phyloP scores from a whole-genome alignment of 2,888 invertebrate species.

The Netelia inedita region DNA sequence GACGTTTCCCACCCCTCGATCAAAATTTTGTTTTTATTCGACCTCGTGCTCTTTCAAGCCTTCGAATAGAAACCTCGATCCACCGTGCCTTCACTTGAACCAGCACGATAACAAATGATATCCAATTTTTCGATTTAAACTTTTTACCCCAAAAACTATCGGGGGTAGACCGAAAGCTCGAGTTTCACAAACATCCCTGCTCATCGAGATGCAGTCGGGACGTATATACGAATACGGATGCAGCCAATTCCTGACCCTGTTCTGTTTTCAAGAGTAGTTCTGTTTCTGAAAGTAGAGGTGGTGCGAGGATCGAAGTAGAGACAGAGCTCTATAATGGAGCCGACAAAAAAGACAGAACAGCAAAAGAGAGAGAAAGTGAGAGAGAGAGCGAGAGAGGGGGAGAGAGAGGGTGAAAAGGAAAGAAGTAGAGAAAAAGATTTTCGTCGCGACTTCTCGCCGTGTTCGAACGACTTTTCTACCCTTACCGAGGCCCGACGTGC shows the following conservation, averaged over 20 bases:
- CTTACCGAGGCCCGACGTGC: conserved; percentile 1
- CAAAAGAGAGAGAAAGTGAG: neutral
- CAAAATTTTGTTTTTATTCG: too few species aligned
- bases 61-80: neutral
- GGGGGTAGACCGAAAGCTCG: neutral
- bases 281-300: conserved; percentile 8
- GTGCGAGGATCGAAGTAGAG: conserved; percentile 9
- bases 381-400: neutral
- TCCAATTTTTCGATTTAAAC: conserved; percentile 31
- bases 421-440: conserved; percentile 12
- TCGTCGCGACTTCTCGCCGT: conserved; percentile 27
- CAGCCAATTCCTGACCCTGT: conserved; percentile 17
- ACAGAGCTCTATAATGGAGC: neutral
- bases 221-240: neutral
- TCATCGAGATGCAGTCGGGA: conserved; percentile 2
- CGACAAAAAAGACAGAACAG: neutral
- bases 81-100: neutral
- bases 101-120: conserved; percentile 39
- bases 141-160: conserved; percentile 31
- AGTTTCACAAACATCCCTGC: conserved; percentile 12
- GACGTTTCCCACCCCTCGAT: too few species aligned
- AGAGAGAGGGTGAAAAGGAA: neutral
- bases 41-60: too few species aligned
- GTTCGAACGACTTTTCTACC: conserved; percentile 23
- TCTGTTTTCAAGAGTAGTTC: conserved; percentile 4